Percentiles rank a stretch among this genome's conserved stretches.
Conservation (phyloP, 2,888 invertebrate species). For the Erpobdella octoculata region DNA sequence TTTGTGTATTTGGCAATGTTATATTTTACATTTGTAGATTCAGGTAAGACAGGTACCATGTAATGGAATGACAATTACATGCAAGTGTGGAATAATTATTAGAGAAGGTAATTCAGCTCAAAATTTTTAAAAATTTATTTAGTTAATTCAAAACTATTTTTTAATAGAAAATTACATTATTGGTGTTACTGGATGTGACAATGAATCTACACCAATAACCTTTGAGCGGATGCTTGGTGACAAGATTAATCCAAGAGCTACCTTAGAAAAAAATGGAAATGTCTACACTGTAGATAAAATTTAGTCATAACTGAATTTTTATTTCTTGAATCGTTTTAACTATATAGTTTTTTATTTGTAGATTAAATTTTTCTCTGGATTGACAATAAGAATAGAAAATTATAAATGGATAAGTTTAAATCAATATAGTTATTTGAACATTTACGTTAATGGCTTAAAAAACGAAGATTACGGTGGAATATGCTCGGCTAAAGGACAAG, state of each 20-base stretch:
- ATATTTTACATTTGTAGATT: too few species aligned
- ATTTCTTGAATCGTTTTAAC: not conserved
- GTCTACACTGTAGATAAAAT: not conserved
- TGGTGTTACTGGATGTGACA: not conserved
- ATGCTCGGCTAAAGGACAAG: not conserved
- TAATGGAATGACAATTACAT: not conserved
- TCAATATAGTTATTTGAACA: not conserved
- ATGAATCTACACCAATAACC: not conserved
- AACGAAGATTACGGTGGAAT: not conserved
- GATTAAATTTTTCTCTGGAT: not conserved
- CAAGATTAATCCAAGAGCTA: not conserved
- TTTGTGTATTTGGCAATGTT: too few species aligned
- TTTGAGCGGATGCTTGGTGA: not conserved
- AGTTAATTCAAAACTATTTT: not conserved
- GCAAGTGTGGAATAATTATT: not conserved
- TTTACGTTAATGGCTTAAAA: not conserved
- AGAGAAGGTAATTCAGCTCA: not conserved
- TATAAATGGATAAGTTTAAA: not conserved
- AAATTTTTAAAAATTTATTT: not conserved
- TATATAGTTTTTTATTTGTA: not conserved
- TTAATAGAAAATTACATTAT: not conserved
- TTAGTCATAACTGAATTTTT: not conserved
- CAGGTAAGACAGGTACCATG: not conserved
- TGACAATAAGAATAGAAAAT: too few species aligned
- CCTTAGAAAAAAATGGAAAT: too few species aligned